Evolutionary conservation across 2,888 invertebrate genomes (phyloP).

Genomic region (Pogonocherus hispidulus): DNA sequence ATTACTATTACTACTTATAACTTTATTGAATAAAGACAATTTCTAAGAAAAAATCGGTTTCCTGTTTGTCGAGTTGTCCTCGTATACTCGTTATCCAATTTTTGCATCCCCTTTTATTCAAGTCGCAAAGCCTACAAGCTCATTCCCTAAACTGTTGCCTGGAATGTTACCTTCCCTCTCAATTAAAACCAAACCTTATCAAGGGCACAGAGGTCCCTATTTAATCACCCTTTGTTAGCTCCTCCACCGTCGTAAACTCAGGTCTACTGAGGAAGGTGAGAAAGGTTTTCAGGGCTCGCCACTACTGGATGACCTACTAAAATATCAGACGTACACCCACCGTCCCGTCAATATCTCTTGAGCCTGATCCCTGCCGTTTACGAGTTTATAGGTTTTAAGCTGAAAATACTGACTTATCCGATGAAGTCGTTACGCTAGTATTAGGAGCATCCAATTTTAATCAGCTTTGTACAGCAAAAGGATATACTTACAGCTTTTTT

Average conservation of each 20-base stretch:
- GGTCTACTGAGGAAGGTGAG: neutral
- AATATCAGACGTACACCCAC: slow-evolving; percentile 8
- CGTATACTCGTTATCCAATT: neutral
- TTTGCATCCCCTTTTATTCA: neutral
- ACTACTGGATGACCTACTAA: slow-evolving; percentile 18
- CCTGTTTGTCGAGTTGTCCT: neutral
- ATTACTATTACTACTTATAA: too few species aligned
- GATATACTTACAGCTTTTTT: neutral
- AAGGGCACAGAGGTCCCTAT: neutral
- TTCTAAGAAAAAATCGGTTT: too few species aligned
- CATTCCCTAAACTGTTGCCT: neutral
- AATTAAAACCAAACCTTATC: slow-evolving; percentile 5
- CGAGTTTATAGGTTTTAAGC: slow-evolving; percentile 10
- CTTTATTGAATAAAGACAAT: too few species aligned
- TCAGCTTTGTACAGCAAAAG: neutral
- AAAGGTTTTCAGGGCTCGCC: neutral
- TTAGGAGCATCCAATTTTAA: neutral
- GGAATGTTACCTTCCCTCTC: slow-evolving; percentile 3
- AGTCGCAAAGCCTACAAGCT: neutral
- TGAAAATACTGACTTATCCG: slow-evolving; percentile 4
- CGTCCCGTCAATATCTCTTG: slow-evolving; percentile 12
- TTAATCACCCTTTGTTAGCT: neutral
- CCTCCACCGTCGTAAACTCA: neutral
- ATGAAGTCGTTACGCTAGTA: neutral
- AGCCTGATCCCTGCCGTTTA: slow-evolving; percentile 11